These are phyloP conservation scores for Kradibia gibbosae DNA, from an alignment of 1,140 invertebrate genomes.

Conservation along the genomic window DNA sequence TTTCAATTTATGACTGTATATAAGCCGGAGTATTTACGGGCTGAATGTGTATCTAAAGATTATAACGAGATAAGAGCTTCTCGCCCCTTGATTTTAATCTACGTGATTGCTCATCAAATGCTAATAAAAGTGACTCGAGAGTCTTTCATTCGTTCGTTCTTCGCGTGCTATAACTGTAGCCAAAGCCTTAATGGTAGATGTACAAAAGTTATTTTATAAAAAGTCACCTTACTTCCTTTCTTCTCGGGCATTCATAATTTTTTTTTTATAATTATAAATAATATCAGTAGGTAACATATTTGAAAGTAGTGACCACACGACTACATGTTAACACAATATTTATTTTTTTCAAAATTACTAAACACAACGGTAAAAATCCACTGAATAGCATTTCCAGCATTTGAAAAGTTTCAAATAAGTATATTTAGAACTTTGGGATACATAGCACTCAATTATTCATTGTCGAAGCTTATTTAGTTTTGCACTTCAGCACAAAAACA, in stretches of 20 bases:
- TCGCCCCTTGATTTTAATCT: conserved; percentile 39
- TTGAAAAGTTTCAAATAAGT: neutral
- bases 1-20: conserved; percentile 43
- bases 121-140: conserved; percentile 44
- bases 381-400: neutral
- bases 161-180: neutral
- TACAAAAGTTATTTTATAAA: neutral
- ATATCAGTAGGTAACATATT: neutral
- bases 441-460: too few relatives aligned
- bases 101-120: conserved; percentile 47
- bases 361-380: neutral
- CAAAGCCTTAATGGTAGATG: neutral
- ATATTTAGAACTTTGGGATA: too few relatives aligned
- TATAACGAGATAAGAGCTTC: neutral
- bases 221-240: conserved; percentile 6
- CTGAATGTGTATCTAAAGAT: conserved; percentile 17
- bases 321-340: neutral
- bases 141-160: too few relatives aligned
- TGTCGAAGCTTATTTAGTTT: too few relatives aligned
- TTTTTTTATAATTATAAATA: neutral
- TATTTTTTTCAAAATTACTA: neutral
- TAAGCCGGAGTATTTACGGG: conserved; percentile 6
- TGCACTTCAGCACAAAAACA: neutral
- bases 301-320: neutral
- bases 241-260: neutral